A percentile compares a stretch with the other conserved stretches of the same genome.
Conservation (phyloP, 1,140 invertebrate species). For the Glomeris maerens region DNA sequence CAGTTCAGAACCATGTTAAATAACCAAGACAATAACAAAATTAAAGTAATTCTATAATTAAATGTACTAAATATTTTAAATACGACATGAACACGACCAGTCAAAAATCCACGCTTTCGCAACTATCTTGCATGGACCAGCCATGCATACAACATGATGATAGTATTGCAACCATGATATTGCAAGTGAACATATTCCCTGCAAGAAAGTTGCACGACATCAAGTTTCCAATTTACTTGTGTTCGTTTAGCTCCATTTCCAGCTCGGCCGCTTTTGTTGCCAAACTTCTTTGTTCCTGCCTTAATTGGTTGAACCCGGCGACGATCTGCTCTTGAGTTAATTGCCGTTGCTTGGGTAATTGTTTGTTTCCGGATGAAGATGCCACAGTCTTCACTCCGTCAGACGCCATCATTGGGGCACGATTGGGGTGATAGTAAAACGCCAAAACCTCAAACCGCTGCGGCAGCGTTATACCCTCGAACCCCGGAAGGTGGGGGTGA, state of each 20-base stretch:
- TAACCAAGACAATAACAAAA: conserved; percentile 12
- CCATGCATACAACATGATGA: background rate
- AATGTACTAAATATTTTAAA: conserved; percentile 4
- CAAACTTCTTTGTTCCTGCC: conserved; percentile 70
- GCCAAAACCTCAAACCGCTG: too few relatives aligned
- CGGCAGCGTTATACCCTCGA: too few relatives aligned
- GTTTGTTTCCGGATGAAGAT: too few relatives aligned
- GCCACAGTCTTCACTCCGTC: too few relatives aligned
- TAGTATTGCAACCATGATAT: background rate
- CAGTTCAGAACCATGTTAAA: too few relatives aligned
- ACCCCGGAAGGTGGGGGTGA: too few relatives aligned
- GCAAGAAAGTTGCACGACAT: background rate
- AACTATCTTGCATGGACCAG: too few relatives aligned
- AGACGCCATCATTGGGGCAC: too few relatives aligned
- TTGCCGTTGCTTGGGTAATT: background rate
- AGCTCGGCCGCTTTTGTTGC: conserved; percentile 77
- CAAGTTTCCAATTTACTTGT: conserved; percentile 63
- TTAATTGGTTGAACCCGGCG: conserved; percentile 64
- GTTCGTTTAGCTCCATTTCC: conserved; percentile 84
- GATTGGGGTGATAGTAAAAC: too few relatives aligned
- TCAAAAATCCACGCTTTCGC: too few relatives aligned
- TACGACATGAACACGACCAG: conserved; percentile 8
- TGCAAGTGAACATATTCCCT: background rate
- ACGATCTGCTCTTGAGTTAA: conserved; percentile 60
- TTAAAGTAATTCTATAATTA: background rate